These are phyloP conservation scores for Coendou prehensilis DNA, from an alignment of 2,797 vertebrate species.

Conservation along the genomic window DNA sequence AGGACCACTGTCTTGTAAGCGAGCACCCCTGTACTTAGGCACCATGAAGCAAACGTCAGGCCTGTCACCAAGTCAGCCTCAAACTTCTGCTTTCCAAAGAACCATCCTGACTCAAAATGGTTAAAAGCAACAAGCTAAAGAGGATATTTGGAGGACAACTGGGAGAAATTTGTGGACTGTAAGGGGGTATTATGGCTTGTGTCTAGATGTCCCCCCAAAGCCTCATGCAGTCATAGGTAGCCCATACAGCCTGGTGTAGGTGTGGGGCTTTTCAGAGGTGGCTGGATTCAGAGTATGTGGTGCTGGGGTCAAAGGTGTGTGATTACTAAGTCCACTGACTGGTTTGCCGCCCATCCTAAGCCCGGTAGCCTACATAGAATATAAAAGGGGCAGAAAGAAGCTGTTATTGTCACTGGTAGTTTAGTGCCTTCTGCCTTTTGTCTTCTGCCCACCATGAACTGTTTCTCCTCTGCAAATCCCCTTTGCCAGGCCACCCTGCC, in stretches of 20 bases:
- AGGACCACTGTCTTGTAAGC: too few relatives aligned
- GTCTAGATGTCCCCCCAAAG: not conserved
- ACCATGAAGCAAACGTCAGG: not conserved
- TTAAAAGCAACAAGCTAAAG: not conserved
- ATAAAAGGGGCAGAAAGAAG: not conserved
- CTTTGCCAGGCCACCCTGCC: not conserved
- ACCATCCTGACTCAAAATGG: not conserved
- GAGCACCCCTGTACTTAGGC: too few relatives aligned
- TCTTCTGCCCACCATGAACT: not conserved
- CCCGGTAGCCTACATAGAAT: not conserved
- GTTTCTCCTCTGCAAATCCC: not conserved
- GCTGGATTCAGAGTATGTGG: not conserved
- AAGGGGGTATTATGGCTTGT: not conserved
- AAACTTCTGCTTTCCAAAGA: not conserved
- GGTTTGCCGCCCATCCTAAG: not conserved
- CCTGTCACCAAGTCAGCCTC: not conserved
- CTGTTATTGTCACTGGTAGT: not conserved
- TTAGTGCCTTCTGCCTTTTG: not conserved
- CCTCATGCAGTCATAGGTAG: not conserved
- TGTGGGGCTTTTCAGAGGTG: not conserved
- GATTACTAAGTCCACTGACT: not conserved
- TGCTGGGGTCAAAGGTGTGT: not conserved
- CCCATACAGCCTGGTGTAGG: not conserved
- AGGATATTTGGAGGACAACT: not conserved
- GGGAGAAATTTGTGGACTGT: not conserved